Evolutionary conservation across 2,113 vertebrate genomes (phyloP).

Genomic region (Colinus virginianus): DNA sequence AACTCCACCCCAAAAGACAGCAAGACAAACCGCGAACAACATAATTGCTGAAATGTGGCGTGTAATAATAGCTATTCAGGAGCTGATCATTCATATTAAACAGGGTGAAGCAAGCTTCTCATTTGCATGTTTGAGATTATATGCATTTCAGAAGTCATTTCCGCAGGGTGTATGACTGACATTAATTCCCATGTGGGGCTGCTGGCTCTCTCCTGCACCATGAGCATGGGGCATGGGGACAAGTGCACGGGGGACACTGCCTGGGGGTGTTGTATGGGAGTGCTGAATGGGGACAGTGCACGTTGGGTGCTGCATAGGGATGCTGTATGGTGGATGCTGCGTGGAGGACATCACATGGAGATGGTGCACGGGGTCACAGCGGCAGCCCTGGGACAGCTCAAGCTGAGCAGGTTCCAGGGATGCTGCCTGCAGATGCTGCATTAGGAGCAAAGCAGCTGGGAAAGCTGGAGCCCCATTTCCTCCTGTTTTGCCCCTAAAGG

Average conservation of each 20-base stretch:
- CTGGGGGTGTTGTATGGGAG: too few relatives aligned
- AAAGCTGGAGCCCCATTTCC: background rate
- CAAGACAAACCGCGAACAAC: conserved; percentile 92
- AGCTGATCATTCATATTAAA: conserved; percentile 99
- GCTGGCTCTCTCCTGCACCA: conserved; percentile 80
- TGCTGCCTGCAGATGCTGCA: rapidly evolving
- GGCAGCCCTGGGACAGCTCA: conserved; percentile 21
- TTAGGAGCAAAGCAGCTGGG: background rate
- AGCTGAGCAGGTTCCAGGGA: background rate
- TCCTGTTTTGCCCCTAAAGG: background rate
- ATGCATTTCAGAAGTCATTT: conserved; percentile 99
- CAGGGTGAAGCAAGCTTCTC: conserved; percentile 97
- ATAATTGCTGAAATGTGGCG: conserved; percentile 97
- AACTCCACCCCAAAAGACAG: conserved; percentile 59
- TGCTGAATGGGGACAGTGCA: too few relatives aligned
- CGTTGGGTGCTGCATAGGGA: too few relatives aligned
- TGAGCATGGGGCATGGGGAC: background rate
- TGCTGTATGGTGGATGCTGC: too few relatives aligned
- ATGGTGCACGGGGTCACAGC: background rate
- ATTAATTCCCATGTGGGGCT: conserved; percentile 92
- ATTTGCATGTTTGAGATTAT: conserved; percentile 99
- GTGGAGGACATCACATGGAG: background rate
- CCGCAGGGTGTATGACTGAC: conserved; percentile 96
- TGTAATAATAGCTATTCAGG: conserved; percentile 99
- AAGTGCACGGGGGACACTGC: background rate